These are phyloP conservation scores for Microcebus tavaratra DNA, from an alignment of 2,113 vertebrate genomes.

Conservation along the genomic window DNA sequence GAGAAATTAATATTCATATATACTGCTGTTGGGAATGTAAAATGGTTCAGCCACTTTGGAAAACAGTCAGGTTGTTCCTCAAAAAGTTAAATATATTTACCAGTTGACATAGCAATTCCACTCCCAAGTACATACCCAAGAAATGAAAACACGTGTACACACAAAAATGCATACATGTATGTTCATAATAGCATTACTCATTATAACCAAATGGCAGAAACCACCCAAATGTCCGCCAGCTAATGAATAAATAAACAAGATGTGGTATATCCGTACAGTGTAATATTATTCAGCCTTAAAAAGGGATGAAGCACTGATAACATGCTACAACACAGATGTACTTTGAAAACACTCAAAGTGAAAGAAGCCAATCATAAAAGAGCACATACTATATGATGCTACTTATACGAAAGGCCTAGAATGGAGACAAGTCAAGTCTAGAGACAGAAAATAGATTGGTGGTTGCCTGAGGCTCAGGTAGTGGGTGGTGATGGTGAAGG, in stretches of 20 bases:
- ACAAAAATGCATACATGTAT: background rate
- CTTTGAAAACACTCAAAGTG: background rate
- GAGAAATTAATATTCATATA: background rate
- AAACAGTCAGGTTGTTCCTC: background rate
- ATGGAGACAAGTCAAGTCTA: constrained; percentile 3
- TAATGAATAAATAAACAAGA: background rate
- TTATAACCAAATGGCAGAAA: background rate
- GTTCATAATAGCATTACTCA: background rate
- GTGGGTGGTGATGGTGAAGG: background rate
- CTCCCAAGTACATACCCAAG: background rate
- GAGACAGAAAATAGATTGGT: background rate
- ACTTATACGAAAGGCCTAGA: background rate
- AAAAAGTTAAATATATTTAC: constrained; percentile 11
- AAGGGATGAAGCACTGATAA: background rate
- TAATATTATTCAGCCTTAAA: background rate
- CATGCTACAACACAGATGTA: background rate
- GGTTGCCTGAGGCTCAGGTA: background rate
- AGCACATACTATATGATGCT: background rate
- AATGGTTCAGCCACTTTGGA: background rate
- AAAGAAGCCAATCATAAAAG: background rate
- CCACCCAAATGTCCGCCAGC: background rate
- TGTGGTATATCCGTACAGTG: background rate
- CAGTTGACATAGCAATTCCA: background rate
- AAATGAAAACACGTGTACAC: background rate
- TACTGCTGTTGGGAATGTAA: background rate